Base-by-base conservation (phyloP, 1,140 invertebrate species). In the Prorops nasuta region DNA sequence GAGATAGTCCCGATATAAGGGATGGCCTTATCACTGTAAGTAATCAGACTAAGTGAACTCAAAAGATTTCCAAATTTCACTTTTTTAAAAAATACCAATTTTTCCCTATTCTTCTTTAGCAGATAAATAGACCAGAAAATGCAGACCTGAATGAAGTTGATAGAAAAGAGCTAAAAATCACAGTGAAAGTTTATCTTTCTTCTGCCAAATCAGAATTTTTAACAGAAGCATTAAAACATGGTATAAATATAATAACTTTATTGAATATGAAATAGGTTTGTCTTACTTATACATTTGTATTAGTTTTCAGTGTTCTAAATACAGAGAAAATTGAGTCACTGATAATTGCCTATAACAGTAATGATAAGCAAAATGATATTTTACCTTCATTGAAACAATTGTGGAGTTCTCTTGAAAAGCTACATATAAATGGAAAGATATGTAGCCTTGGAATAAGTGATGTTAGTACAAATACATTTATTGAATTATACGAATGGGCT, bases 391-490 rank as follows among this genome's bases (percentile, higher is more conserved):
- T 92, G 16, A 81, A 90, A 70, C 77, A 81, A 10, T 76, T 90
- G 28, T 94, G 92, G 92, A 74, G 65, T 28, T 80, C 82, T 1
- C 62, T 93, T 16, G 90, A 94, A 70, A 78, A 83, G 18, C 84
- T 87, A 55, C 83, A 88, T 0, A 75, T 83, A 47, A 64, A 79
- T 49, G 83, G 83, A 59, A 82, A 83, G 66, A 80, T 92, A 17
- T 80, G 80, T 3, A 87, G 88, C 59, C 78, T 96, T 53, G 95
- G 95, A 14, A 83, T 98, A 9, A 88, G 91, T 35, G 94, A 98
- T 76, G 80, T 97, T n/a, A 89, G 92, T 60, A 88, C 89, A 22
- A 79, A 82, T 3, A 82, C 85, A 19, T 88, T 98, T 40, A 83
- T 87, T 28, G 77, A 86, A 49, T 75, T 98, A 0, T 87, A 91